phyloP scores from a whole-genome alignment of 2,888 invertebrate species.

The Apamea sordens region DNA sequence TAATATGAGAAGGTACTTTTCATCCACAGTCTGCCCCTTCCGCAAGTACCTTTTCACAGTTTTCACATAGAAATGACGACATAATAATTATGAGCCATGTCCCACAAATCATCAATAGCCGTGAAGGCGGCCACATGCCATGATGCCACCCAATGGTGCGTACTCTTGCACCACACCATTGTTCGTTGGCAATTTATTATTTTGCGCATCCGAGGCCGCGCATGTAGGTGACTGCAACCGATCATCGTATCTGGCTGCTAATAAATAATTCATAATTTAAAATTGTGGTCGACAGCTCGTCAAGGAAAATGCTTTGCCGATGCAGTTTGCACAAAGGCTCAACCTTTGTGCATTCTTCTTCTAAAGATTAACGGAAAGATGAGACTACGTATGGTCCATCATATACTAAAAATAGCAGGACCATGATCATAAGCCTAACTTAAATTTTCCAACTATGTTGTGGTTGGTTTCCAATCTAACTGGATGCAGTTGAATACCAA shows the following conservation, averaged over 20 bases:
- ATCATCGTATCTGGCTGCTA: constrained; percentile 41
- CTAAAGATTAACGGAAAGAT: not conserved
- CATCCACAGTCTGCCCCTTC: not conserved
- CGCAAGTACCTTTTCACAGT: not conserved
- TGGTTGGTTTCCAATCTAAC: not conserved
- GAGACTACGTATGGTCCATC: not conserved
- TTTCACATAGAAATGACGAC: not conserved
- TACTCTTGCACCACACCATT: constrained; percentile 76
- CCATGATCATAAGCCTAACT: not conserved
- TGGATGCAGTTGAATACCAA: not conserved
- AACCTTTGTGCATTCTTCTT: not conserved
- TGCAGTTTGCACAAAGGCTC: not conserved
- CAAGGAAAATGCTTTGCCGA: not conserved
- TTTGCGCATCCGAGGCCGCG: constrained; percentile 71
- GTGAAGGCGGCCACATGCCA: constrained; percentile 76
- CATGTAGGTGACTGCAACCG: constrained; percentile 55
- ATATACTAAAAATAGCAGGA: not conserved
- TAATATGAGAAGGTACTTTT: too few relatives aligned
- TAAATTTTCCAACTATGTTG: not conserved
- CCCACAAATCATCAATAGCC: constrained; percentile 74
- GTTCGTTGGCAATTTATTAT: constrained; percentile 74
- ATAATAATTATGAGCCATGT: constrained; percentile 37
- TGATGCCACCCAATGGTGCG: constrained; percentile 73
- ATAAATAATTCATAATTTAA: constrained; percentile 33
- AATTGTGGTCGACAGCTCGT: not conserved